Evolutionary conservation across 2,113 vertebrate genomes (phyloP), one percentile per base, ranked within the genome.

Genomic region (Nibea albiflora): DNA sequence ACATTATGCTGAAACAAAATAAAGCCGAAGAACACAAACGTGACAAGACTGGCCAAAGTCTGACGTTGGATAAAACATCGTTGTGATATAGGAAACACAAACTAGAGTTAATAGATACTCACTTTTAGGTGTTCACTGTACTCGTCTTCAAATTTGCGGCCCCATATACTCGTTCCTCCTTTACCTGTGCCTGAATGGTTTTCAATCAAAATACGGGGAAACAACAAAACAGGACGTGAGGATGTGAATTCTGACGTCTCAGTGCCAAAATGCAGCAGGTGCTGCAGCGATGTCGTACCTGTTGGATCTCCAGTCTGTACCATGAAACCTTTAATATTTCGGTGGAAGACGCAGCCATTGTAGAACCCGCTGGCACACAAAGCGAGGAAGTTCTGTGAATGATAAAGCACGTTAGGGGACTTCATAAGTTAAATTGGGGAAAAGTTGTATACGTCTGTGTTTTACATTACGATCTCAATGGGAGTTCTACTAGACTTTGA

Each of bases 321-420:
- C 97, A 99, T 99, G 93, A 99, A 99, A 60, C 98, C 98, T 91
- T 99, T 99, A 90, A 99, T 98, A 83, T 99, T 99, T 78, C 98
- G 95, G 87, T 99, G 98, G 91, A 99, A 99, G 78, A 96, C 6
- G 68, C 96, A 97, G 24, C 97, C 97, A 44, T 65, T 97, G 94
- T 99, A 99, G 93, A 97, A 99, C 20, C 97, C 97, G 78, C 97
- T 95, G 85, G 97, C 98, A 93, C 95, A 98, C 76, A 99, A 92
- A 68, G 97, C 98, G 80, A 99, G 93, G 73, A 99, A 99, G 92
- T 99, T 99, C 98, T 99, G 92, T 26, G 62, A 52, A 44, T 16
- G 74, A 66, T 14, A 19, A n/a, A 87, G 8, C 1, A 53, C 5
- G 15, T 62, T 57, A 57, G 24, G 4, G 31, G 24, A 46, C 26